A percentile compares a stretch with the other conserved stretches of the same genome.
Conservation (phyloP, 2,113 vertebrate genomes). For the Ctenomys sociabilis region DNA sequence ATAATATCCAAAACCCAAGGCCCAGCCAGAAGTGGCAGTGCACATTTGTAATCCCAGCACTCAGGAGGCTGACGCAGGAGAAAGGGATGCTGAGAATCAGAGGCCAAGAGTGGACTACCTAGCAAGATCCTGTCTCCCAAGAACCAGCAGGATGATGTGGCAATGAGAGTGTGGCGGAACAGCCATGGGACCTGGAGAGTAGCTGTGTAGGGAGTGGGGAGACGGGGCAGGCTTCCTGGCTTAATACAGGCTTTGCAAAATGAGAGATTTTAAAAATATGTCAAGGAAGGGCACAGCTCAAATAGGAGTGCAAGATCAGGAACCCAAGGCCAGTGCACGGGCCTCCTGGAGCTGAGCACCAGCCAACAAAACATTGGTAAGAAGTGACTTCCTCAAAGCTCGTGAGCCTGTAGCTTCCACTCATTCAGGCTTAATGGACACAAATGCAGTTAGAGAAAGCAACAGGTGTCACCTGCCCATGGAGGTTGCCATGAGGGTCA, state of each 20-base stretch:
- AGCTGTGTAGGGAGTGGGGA: not conserved
- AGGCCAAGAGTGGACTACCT: not conserved
- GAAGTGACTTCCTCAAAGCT: not conserved
- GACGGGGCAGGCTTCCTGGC: not conserved
- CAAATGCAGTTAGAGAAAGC: not conserved
- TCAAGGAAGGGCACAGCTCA: no score
- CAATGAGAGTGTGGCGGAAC: not conserved
- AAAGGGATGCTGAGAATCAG: not conserved
- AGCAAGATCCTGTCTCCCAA: not conserved
- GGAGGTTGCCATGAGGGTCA: rapidly evolving
- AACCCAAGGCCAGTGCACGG: rapidly evolving
- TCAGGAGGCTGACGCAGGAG: not conserved
- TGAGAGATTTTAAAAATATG: not conserved
- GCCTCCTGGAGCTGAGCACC: rapidly evolving
- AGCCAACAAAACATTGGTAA: rapidly evolving
- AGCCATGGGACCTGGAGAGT: not conserved
- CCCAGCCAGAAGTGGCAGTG: not conserved
- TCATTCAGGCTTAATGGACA: rapidly evolving
- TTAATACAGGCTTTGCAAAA: not conserved
- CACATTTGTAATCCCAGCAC: not conserved
- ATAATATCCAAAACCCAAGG: not conserved
- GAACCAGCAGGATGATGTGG: not conserved
- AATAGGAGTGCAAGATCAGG: rapidly evolving
- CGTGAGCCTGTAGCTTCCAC: rapidly evolving
- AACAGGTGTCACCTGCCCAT: not conserved